Evolutionary conservation across 2,797 vertebrate genomes (phyloP).

Genomic region (Oreochromis mossambicus): DNA sequence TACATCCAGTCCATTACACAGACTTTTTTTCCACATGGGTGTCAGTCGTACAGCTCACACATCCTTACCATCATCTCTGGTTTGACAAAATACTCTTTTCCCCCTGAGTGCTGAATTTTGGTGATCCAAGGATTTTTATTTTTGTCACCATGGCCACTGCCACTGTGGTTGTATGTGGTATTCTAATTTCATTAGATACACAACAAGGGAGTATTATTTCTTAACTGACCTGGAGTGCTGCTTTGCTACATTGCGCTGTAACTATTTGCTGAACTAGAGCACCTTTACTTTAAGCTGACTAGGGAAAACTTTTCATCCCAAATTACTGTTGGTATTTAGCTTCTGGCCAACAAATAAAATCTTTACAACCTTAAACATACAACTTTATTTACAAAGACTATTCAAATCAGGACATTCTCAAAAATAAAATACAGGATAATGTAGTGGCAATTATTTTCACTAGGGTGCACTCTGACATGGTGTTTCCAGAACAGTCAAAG

Average conservation of each 20-base stretch:
- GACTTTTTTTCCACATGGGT: not conserved
- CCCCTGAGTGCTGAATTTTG: not conserved
- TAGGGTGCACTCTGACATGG: not conserved
- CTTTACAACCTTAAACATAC: not conserved
- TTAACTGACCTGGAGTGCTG: not conserved
- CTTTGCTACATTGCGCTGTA: not conserved
- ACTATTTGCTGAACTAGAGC: not conserved
- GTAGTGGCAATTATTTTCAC: not conserved
- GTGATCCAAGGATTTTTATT: not conserved
- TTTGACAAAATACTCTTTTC: not conserved
- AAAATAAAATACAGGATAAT: not conserved
- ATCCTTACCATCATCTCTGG: not conserved
- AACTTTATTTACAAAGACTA: not conserved
- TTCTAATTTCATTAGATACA: not conserved
- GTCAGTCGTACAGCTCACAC: not conserved
- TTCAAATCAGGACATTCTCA: not conserved
- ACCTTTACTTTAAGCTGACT: not conserved
- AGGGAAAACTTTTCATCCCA: not conserved
- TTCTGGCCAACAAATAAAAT: not conserved
- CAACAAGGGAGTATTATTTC: not conserved
- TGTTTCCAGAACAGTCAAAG: not conserved
- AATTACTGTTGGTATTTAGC: not conserved
- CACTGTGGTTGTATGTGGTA: not conserved
- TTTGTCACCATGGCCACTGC: not conserved
- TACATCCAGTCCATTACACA: not conserved